Evolutionary conservation across 2,797 vertebrate species (phyloP), one percentile per base, ranked within the genome.

Genomic region (Phataginus tricuspis): DNA sequence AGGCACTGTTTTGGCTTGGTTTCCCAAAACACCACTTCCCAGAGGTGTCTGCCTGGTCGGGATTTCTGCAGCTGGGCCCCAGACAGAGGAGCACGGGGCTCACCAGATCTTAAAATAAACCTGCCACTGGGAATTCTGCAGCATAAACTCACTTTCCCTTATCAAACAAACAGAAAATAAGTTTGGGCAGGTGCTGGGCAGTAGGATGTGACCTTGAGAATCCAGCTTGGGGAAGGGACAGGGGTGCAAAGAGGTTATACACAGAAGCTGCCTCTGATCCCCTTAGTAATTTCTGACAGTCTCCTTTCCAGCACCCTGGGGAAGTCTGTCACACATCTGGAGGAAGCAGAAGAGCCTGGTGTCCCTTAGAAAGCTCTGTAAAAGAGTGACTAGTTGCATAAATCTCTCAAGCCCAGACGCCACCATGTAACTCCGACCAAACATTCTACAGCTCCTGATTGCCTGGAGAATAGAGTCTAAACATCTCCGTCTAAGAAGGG

Each of bases 271-370:
- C 83, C 93, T 97, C 96, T 74, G 91, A 95, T 97, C 79, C 94
- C 88, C 97, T 98, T 95, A 77, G 93, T 97, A 88, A 97, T 96
- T 98, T 98, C 83, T 31, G 0, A 97, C 45, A 87, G 79, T 53
- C 89, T 94, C 80, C 18, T 97, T 96, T 93, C 37, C 25, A 97
- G 96, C 82, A 61, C 0, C 42, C 55, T 93, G 88, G 96, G 97
- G 95, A 98, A 92, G 91, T 82, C 93, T 94, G 97, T 98, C 97
- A 97, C 95, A 94, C 92, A 92, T 94, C 10, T 97, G 96, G 95
- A 80, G 0, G 97, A 97, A 98, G 96, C 92, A 82, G 95, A 95
- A 91, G 91, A 98, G 94, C 79, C 97, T 85, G 88, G 59, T 97
- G 89, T 80, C 95, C 90, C 69, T 97, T 98, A 97, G 96, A 37